These are phyloP conservation scores for Actinernus sp. DNA, from an alignment of 92 coral and sea anemone genomes.

Conservation along the genomic window DNA sequence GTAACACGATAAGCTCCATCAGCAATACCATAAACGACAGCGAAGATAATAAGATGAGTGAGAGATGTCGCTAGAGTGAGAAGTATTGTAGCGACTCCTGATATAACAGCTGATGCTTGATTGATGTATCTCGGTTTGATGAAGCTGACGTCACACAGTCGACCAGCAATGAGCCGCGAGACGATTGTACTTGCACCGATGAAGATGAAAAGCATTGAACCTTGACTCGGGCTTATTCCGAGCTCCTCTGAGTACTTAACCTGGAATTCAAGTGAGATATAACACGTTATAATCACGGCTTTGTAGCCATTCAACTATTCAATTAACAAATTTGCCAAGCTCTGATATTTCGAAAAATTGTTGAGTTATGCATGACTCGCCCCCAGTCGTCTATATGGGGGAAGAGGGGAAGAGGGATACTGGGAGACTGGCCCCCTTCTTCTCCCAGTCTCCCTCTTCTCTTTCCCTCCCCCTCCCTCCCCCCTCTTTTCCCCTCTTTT, in stretches of 20 bases:
- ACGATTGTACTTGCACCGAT: constrained; percentile 13
- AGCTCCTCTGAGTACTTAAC: constrained; percentile 23
- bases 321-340: too few relatives aligned
- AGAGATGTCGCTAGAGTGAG: constrained; percentile 1
- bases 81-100: constrained; percentile 27
- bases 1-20: constrained; percentile 33
- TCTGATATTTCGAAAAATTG: too few relatives aligned
- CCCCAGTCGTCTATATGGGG: too few relatives aligned
- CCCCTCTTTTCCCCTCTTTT: too few relatives aligned
- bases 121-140: constrained; percentile 28
- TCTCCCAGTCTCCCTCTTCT: too few relatives aligned
- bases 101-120: constrained; percentile 9
- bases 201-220: constrained; percentile 5
- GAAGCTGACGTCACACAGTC: constrained; percentile 28
- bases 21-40: constrained; percentile 28
- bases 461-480: too few relatives aligned
- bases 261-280: too few relatives aligned
- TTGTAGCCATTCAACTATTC: too few relatives aligned
- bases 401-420: too few relatives aligned
- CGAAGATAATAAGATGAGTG: constrained; percentile 29
- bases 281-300: too few relatives aligned
- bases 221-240: constrained; percentile 5
- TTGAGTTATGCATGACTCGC: too few relatives aligned
- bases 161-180: constrained; percentile 15
- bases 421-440: too few relatives aligned